Conservation (phyloP, 2,113 vertebrate genomes). For the Pterocles burchelli region DNA sequence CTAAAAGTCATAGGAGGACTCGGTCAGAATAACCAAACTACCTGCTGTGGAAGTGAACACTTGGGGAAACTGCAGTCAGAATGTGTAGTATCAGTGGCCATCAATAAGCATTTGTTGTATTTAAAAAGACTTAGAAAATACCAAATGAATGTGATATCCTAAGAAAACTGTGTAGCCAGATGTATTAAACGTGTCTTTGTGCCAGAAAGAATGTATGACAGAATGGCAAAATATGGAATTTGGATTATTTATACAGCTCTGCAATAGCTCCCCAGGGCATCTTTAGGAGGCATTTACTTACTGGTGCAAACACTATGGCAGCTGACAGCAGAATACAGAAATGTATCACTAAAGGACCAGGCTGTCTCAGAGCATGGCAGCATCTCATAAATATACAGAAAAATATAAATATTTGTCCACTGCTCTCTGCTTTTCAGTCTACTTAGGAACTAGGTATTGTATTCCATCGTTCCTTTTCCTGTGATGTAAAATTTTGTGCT, state of each 20-base stretch:
- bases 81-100: not conserved
- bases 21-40: no score
- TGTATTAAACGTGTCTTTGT: conserved; percentile 4
- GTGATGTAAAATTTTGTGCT: not conserved
- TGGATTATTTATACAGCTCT: conserved; percentile 40
- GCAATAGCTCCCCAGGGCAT: conserved; percentile 52
- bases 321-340: conserved; percentile 36
- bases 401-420: not conserved
- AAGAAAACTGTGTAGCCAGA: not conserved
- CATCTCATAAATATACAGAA: not conserved
- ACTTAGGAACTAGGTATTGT: not conserved
- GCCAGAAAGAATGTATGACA: conserved; percentile 35
- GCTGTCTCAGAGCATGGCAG: not conserved
- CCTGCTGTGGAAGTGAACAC: no score
- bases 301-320: conserved; percentile 60
- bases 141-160: not conserved
- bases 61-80: no score
- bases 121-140: not conserved
- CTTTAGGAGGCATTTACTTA: conserved; percentile 54
- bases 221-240: conserved; percentile 42
- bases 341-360: conserved; percentile 8
- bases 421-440: not conserved
- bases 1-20: no score
- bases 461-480: not conserved
- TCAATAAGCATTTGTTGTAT: not conserved